These are phyloP conservation scores for Helicoverpa armigera DNA, from an alignment of 1,140 invertebrate genomes.

Conservation along the genomic window DNA sequence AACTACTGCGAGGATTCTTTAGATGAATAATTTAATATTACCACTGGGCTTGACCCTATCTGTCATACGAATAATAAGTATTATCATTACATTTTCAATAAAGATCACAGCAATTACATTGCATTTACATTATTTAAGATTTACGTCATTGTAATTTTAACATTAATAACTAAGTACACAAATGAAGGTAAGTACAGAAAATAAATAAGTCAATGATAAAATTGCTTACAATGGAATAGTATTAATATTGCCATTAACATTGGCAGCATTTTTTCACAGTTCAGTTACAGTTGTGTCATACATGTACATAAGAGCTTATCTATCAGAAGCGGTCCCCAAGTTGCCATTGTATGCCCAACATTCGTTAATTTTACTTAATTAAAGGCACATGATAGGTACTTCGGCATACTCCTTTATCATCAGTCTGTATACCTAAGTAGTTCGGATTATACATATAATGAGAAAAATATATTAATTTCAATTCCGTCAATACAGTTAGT, in stretches of 20 bases:
- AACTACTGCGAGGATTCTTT: constrained; percentile 37
- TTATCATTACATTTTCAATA: constrained; percentile 33
- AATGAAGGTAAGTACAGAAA: not conserved
- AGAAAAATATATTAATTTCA: constrained; percentile 6
- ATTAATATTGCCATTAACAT: not conserved
- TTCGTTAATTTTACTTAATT: not conserved
- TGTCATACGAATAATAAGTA: constrained; percentile 6
- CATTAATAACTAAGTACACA: constrained; percentile 16
- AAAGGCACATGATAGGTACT: not conserved
- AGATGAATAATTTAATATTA: constrained; percentile 37
- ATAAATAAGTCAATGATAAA: constrained; percentile 28
- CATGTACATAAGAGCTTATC: not conserved
- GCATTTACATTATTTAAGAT: constrained; percentile 33
- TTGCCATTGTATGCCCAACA: not conserved
- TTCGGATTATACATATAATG: not conserved
- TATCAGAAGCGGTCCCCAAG: not conserved
- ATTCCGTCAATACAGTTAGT: constrained; percentile 16
- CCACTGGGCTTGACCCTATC: constrained; percentile 21
- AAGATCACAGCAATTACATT: constrained; percentile 35
- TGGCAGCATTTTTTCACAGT: not conserved
- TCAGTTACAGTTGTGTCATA: constrained; percentile 1
- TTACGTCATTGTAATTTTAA: constrained; percentile 37
- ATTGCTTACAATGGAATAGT: constrained; percentile 2
- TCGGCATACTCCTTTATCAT: not conserved
- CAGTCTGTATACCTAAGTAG: not conserved